Percentiles rank a stretch among this genome's conserved stretches.
Evolutionary conservation across 2,888 invertebrate species (phyloP).

Genomic region (Leptopterna dolabrata): DNA sequence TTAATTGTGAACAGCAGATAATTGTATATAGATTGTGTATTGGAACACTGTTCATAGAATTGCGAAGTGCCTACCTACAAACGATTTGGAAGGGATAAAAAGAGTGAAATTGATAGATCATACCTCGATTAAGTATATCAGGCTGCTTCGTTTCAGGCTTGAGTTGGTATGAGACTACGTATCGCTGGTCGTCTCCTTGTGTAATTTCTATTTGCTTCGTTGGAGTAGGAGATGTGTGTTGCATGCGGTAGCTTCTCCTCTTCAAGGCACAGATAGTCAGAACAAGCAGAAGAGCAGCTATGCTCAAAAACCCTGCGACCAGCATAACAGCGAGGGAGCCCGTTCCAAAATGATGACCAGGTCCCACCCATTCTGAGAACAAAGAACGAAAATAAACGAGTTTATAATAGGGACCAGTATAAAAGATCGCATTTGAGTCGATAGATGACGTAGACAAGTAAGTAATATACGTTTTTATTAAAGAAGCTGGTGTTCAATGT

Average conservation of each 20-base stretch:
- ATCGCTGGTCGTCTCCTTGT: constrained; percentile 80
- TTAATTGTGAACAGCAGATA: no score
- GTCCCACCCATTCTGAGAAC: constrained; percentile 61
- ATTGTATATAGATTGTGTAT: no score
- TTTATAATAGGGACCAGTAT: no score
- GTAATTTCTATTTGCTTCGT: constrained; percentile 76
- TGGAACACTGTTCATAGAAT: no score
- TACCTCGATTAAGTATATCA: constrained; percentile 79
- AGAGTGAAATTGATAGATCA: no score
- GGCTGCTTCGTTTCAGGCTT: constrained; percentile 77
- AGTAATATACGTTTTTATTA: no score
- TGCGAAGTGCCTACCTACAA: no score
- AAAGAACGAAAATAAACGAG: not conserved
- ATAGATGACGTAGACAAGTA: no score
- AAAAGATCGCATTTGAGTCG: no score
- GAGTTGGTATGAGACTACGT: constrained; percentile 87
- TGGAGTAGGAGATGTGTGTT: constrained; percentile 66
- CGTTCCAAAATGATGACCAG: constrained; percentile 52
- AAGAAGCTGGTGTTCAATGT: no score
- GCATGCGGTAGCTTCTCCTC: constrained; percentile 69
- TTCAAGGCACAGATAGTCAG: constrained; percentile 76
- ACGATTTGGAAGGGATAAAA: no score
- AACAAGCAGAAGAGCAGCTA: constrained; percentile 74
- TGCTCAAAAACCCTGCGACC: constrained; percentile 75
- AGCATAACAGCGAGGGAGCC: constrained; percentile 67